These are phyloP conservation scores for Pollicipes pollicipes DNA, from an alignment of 1,140 invertebrate species.

Conservation along the genomic window DNA sequence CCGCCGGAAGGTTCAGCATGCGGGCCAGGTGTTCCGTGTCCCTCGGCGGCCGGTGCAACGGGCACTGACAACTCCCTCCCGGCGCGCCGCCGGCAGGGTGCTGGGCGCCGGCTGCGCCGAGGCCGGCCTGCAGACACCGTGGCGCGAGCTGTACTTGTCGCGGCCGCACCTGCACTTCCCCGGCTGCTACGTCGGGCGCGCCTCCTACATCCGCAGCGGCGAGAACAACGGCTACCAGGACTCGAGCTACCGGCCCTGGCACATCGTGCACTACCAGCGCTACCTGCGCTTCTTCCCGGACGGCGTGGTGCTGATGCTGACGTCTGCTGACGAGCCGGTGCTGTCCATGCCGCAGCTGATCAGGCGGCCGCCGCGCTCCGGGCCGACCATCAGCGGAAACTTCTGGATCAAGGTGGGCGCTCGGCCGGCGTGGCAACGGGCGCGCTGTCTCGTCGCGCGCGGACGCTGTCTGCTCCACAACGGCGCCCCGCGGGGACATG, in stretches of 20 bases:
- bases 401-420: not conserved
- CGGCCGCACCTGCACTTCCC: constrained; percentile 59
- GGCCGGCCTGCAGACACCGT: constrained; percentile 30
- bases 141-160: constrained; percentile 74
- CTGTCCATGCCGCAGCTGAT: constrained; percentile 46
- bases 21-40: too few species aligned
- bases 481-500: too few species aligned
- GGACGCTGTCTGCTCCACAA: too few species aligned
- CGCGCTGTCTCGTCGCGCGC: too few species aligned
- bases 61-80: not conserved
- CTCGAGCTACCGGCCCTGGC: constrained; percentile 72
- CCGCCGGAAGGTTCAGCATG: not conserved
- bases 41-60: too few species aligned
- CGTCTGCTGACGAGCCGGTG: constrained; percentile 64
- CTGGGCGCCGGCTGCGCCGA: constrained; percentile 63
- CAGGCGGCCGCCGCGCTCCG: constrained; percentile 29
- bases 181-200: constrained; percentile 86
- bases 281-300: constrained; percentile 64
- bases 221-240: constrained; percentile 87
- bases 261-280: constrained; percentile 77
- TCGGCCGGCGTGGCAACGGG: too few species aligned
- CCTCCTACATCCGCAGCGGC: constrained; percentile 58
- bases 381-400: not conserved
- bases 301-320: constrained; percentile 64
- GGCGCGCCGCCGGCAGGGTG: constrained; percentile 34